Percentiles rank a stretch among this genome's conserved stretches.
phyloP scores from a whole-genome alignment of 2,888 invertebrate species.

The Drosophila lutescens region DNA sequence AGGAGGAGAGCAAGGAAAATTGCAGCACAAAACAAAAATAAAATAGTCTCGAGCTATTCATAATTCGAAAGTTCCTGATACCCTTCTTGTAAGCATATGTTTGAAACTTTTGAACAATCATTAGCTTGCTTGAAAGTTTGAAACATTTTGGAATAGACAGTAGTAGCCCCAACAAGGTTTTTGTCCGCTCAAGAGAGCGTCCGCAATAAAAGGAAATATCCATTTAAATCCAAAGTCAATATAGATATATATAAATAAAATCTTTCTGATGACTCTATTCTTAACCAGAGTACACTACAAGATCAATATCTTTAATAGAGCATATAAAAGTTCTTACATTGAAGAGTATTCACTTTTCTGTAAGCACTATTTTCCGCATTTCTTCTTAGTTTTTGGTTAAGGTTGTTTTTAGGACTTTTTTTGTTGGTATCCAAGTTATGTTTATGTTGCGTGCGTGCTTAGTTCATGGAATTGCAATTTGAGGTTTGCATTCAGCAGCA shows the following conservation, averaged over 20 bases:
- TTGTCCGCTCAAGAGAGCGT: not conserved
- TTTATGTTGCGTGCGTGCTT: slow-evolving; percentile 63
- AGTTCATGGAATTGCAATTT: slow-evolving; percentile 71
- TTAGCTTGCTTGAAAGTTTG: slow-evolving; percentile 8
- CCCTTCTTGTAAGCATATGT: slow-evolving; percentile 11
- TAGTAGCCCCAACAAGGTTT: too few species aligned
- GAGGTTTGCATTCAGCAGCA: slow-evolving; percentile 46
- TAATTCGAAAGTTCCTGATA: slow-evolving; percentile 3
- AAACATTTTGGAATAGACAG: not conserved
- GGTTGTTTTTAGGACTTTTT: slow-evolving; percentile 24
- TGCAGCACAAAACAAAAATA: slow-evolving; percentile 21
- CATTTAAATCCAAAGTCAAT: not conserved
- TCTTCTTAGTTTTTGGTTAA: not conserved
- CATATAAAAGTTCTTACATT: too few species aligned
- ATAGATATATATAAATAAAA: too few species aligned
- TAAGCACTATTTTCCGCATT: not conserved
- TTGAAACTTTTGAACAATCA: slow-evolving; percentile 4
- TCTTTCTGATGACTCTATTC: too few species aligned
- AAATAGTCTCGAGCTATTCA: slow-evolving; percentile 19
- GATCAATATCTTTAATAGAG: too few species aligned
- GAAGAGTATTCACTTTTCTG: not conserved
- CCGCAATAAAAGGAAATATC: not conserved
- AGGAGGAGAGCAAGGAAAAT: not conserved
- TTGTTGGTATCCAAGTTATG: slow-evolving; percentile 36
- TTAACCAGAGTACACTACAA: too few species aligned